Evolutionary conservation across 2,797 vertebrate species (phyloP).

Genomic region (Epinephelus coioides): DNA sequence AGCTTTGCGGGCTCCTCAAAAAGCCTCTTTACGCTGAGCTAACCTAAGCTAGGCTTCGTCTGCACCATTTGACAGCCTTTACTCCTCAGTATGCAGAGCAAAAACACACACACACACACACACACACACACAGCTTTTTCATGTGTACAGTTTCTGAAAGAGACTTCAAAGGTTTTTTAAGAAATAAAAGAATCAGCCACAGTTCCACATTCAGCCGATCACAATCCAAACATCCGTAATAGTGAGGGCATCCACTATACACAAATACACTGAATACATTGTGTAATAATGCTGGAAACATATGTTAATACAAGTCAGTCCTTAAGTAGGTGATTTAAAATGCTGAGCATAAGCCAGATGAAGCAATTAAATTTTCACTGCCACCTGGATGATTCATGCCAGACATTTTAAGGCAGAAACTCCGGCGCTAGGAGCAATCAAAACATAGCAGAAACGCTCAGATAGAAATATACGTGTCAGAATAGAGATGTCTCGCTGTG

Average conservation of each 20-base stretch:
- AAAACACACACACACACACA: constrained; percentile 51
- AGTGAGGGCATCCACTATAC: constrained; percentile 47
- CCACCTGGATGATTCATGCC: constrained; percentile 75
- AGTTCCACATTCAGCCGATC: constrained; percentile 56
- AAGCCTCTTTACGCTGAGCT: constrained; percentile 83
- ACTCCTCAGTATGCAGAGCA: constrained; percentile 78
- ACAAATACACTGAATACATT: constrained; percentile 59
- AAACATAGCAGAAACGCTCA: constrained; percentile 42
- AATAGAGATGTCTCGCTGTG: constrained; percentile 34
- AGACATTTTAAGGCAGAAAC: constrained; percentile 67
- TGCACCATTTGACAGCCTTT: constrained; percentile 82
- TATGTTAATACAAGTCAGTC: constrained; percentile 68
- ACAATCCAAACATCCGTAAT: constrained; percentile 60
- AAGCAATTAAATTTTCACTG: constrained; percentile 71
- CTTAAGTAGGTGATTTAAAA: constrained; percentile 75
- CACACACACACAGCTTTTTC: constrained; percentile 53
- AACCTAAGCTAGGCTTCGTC: constrained; percentile 82
- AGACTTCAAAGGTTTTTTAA: constrained; percentile 64
- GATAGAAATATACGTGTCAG: constrained; percentile 53
- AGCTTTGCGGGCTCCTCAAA: constrained; percentile 80
- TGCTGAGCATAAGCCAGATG: constrained; percentile 65
- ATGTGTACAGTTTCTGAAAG: constrained; percentile 58
- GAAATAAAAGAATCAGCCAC: constrained; percentile 28
- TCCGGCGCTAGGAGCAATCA: constrained; percentile 44
- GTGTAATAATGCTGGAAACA: constrained; percentile 71